Conservation (phyloP, 2,888 invertebrate species). For the Mythimna impura region DNA sequence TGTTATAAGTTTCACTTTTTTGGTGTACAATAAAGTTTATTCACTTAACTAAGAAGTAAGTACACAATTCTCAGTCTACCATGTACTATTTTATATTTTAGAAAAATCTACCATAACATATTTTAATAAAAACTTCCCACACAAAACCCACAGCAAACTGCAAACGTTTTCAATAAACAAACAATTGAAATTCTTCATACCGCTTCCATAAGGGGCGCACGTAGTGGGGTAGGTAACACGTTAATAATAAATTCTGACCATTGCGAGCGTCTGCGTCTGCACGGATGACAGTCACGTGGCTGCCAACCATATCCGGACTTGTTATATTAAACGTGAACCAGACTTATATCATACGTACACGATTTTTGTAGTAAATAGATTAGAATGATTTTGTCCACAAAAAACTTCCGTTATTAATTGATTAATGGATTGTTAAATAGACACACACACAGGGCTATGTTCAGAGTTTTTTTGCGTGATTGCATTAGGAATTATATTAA, state of each 20-base stretch:
- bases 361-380: not conserved
- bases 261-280: conserved; percentile 10
- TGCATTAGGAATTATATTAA: too few species aligned
- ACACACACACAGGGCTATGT: not conserved
- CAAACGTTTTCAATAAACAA: conserved; percentile 40
- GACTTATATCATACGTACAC: not conserved
- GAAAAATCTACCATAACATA: not conserved
- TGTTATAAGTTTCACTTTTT: too few species aligned
- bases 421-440: not conserved
- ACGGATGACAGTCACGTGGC: conserved; percentile 22
- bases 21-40: too few species aligned
- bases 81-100: too few species aligned
- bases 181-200: conserved; percentile 38
- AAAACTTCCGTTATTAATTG: not conserved
- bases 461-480: too few species aligned
- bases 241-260: conserved; percentile 49
- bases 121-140: not conserved
- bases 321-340: conserved; percentile 3
- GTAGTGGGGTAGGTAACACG: conserved; percentile 27
- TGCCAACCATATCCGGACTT: not conserved
- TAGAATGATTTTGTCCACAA: not conserved
- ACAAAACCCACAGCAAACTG: conserved; percentile 10
- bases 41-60: too few species aligned
- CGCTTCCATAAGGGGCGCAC: conserved; percentile 28
- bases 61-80: too few species aligned